Percentiles rank a stretch among this genome's conserved stretches.
Evolutionary conservation across 1,140 invertebrate species (phyloP).

Genomic region (Euschistus heros): DNA sequence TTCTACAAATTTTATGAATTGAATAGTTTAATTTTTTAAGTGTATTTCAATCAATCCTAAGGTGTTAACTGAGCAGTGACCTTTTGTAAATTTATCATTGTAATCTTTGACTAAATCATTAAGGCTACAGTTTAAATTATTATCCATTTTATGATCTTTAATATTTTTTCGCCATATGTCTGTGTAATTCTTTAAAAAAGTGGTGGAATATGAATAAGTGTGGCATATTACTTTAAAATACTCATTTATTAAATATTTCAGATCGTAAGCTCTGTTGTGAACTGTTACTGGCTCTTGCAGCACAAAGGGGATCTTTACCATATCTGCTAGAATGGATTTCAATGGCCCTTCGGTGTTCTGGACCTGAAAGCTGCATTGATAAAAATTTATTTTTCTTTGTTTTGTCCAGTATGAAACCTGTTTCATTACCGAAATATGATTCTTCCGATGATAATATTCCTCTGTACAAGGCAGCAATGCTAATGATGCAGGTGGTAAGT

Average conservation of each 20-base stretch:
- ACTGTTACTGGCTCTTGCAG: constrained; percentile 44
- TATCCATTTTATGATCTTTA: too few species aligned
- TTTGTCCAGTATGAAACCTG: constrained; percentile 14
- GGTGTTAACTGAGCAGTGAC: too few species aligned
- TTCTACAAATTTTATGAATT: too few species aligned
- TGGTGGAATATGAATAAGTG: neutral
- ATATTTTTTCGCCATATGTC: neutral
- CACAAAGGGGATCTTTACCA: constrained; percentile 50
- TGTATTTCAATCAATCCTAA: too few species aligned
- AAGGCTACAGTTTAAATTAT: too few species aligned
- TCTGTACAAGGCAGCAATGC: constrained; percentile 43
- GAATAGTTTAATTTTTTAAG: too few species aligned
- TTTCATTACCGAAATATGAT: neutral
- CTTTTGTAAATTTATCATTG: too few species aligned
- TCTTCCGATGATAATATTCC: constrained; percentile 31
- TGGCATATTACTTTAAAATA: neutral
- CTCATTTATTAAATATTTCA: constrained; percentile 19
- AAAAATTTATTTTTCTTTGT: constrained; percentile 17
- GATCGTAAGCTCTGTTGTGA: constrained; percentile 43
- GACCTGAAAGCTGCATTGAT: constrained; percentile 25
- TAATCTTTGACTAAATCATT: too few species aligned
- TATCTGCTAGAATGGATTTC: constrained; percentile 55
- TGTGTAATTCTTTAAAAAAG: neutral
- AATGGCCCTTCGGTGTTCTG: constrained; percentile 40
- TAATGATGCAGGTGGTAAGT: constrained; percentile 44